Base-by-base conservation (phyloP, 2,888 invertebrate genomes). In the Plebejus melissa region DNA sequence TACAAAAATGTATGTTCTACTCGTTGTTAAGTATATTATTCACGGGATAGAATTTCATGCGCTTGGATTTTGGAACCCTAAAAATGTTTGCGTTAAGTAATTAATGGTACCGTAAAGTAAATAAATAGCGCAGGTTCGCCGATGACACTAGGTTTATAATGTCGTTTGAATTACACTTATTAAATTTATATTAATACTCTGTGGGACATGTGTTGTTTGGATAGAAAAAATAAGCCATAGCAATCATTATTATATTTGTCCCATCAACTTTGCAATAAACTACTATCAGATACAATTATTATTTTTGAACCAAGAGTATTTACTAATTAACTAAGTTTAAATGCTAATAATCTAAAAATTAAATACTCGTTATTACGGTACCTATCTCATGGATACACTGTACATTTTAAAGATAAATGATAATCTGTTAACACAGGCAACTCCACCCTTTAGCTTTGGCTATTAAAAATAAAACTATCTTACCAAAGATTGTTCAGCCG, bases 91-190 rank as follows among this genome's bases (percentile, higher is more conserved):
- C 28, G 32, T 32, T 36, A 65, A 65, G 36, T 65, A 65, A 65
- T 65, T 65, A 22, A 36, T 65, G 32, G 32, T 65, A 36, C 65
- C 65, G 65, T 65, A 5, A 65, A 65, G 13, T 16, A 65, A 65
- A 65, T 65, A 65, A 65, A 65, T 65, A 65, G 65, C 28, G 60
- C 60, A 60, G 60, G 32, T 65, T 13, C 32, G 5, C 65, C 32
- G 36, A 32, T 65, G 32, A 65, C 65, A 16, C 65, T 32, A 65
- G 5, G 65, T 16, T 65, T 13, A 65, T 65, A 36, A 65, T 65
- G 32, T 65, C 65, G 65, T 13, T 65, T 65, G 36, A 32, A 65
- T 60, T 60, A 28, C 28, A 65, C 65, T 65, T 65, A 65, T 65
- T 65, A 65, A 65, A 65, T 32, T 13, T 36, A 36, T 65, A 65